A percentile compares a stretch with the other conserved stretches of the same genome.
These are phyloP conservation scores for Listrodromus nycthemerus DNA, from an alignment of 2,888 invertebrate genomes.

Conservation along the genomic window DNA sequence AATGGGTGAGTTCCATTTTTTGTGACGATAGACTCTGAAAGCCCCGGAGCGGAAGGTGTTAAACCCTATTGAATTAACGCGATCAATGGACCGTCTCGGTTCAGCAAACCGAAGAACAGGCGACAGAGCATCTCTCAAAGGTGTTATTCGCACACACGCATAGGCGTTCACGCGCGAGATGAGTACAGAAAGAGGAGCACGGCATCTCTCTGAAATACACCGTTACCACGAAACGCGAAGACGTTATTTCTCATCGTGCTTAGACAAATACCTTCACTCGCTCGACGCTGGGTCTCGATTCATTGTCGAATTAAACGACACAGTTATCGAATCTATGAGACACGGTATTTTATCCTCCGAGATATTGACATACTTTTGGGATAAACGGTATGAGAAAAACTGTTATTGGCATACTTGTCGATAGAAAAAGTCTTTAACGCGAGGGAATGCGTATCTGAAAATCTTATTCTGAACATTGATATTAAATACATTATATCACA, in stretches of 20 bases:
- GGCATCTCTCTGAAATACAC: conserved; percentile 42
- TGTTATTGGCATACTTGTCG: conserved; percentile 12
- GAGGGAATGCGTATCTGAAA: too few species aligned
- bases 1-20: conserved; percentile 46
- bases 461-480: too few species aligned
- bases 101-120: conserved; percentile 3
- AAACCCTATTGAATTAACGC: conserved; percentile 52
- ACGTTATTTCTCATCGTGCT: conserved; percentile 14
- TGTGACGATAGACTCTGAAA: not conserved
- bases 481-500: too few species aligned
- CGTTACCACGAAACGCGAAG: conserved; percentile 61
- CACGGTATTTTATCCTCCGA: not conserved
- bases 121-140: conserved; percentile 8
- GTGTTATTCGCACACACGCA: conserved; percentile 20
- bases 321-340: conserved; percentile 4
- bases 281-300: not conserved
- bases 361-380: conserved; percentile 14
- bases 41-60: conserved; percentile 12
- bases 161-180: conserved; percentile 7
- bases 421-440: too few species aligned
- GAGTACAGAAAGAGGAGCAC: conserved; percentile 18
- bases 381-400: conserved; percentile 15
- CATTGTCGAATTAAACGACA: conserved; percentile 1
- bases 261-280: conserved; percentile 5
- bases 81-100: conserved; percentile 37